A percentile compares a stretch with the other conserved stretches of the same genome.
Evolutionary conservation across 2,113 vertebrate genomes (phyloP).

Genomic region (Motacilla tschutschensis): DNA sequence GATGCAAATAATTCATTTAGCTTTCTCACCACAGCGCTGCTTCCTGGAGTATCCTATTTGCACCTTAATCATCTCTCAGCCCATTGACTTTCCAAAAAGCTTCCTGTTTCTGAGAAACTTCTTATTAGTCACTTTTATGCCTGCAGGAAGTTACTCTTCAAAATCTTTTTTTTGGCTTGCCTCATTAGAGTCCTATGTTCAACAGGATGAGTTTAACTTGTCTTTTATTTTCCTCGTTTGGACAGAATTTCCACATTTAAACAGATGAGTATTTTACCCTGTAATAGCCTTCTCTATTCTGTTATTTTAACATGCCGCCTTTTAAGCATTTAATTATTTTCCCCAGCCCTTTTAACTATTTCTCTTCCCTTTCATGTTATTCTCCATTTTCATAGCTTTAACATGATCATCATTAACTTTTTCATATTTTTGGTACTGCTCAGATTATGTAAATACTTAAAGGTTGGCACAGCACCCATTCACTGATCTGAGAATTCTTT

Average conservation of each 20-base stretch:
- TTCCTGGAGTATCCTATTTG: constrained; percentile 44
- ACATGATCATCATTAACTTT: not conserved
- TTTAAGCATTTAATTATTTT: not conserved
- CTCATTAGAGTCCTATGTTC: constrained; percentile 23
- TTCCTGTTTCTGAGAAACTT: constrained; percentile 40
- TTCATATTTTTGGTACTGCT: not conserved
- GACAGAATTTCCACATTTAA: not conserved
- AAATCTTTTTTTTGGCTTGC: not conserved
- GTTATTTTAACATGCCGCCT: not conserved
- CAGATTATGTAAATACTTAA: not conserved
- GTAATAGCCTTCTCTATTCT: not conserved
- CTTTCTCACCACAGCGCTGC: not conserved
- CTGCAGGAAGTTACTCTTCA: constrained; percentile 21
- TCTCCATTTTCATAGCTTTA: not conserved
- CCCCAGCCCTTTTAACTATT: not conserved
- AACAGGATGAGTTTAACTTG: constrained; percentile 7
- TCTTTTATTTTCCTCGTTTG: constrained; percentile 1
- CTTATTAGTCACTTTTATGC: constrained; percentile 21
- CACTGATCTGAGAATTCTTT: not conserved
- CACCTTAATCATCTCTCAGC: constrained; percentile 47
- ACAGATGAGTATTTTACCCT: not conserved
- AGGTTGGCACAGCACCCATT: not conserved
- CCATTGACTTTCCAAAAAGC: constrained; percentile 32
- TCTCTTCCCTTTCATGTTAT: not conserved
- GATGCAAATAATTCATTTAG: constrained; percentile 38